phyloP scores from a whole-genome alignment of 2,888 invertebrate species.

The Tipula lateralis region DNA sequence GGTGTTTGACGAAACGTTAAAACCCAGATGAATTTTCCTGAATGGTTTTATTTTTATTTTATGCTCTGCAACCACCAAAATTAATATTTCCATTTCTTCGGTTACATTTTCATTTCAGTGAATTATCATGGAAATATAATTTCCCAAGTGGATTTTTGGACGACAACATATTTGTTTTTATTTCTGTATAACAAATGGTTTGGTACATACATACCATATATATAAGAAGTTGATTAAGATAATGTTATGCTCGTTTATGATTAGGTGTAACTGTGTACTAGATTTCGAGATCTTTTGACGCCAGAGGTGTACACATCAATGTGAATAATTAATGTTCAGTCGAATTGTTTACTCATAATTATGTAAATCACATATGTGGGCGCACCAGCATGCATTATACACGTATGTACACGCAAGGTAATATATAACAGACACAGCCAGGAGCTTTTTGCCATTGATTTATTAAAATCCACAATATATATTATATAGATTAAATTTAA shows the following conservation, averaged over 20 bases:
- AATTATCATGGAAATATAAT: background rate
- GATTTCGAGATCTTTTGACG: no score
- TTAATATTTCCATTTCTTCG: background rate
- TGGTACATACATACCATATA: background rate
- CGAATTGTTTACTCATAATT: background rate
- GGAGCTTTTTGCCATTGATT: background rate
- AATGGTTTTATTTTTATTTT: background rate
- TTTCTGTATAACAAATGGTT: background rate
- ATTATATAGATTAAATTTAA: background rate
- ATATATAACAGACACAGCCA: background rate
- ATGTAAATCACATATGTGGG: background rate
- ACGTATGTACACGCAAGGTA: no score
- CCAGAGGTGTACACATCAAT: background rate
- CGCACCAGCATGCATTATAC: background rate
- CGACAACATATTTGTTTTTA: background rate
- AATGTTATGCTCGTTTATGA: background rate
- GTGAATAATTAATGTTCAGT: background rate
- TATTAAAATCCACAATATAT: background rate
- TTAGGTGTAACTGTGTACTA: background rate
- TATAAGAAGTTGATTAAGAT: conserved; percentile 24
- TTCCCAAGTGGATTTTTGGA: background rate
- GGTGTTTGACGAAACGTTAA: conserved; percentile 5
- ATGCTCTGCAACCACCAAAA: background rate
- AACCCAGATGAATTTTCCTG: background rate
- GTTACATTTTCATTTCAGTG: background rate